Conservation (phyloP, 2,113 vertebrate genomes). For the Corapipo altera region DNA sequence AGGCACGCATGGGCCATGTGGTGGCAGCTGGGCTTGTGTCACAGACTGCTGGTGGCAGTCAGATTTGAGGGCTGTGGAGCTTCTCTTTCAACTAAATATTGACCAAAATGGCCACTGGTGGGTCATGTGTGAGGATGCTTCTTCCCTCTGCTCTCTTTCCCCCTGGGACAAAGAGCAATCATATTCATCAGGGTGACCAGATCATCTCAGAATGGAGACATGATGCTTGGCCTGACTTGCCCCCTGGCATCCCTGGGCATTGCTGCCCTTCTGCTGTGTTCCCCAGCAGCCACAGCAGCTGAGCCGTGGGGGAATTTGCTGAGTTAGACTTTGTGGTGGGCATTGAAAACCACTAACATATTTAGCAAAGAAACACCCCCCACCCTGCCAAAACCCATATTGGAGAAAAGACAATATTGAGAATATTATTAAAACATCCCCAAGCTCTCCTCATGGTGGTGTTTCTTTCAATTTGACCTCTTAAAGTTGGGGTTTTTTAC, state of each 20-base stretch:
- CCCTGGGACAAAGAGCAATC: background rate
- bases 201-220: background rate
- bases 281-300: background rate
- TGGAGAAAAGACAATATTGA: background rate
- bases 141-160: background rate
- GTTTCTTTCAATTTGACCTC: background rate
- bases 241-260: background rate
- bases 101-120: background rate
- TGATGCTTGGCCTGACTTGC: background rate
- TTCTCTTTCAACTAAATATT: background rate
- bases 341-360: background rate
- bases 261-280: background rate
- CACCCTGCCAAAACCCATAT: background rate
- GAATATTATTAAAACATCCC: background rate
- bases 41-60: background rate
- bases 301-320: background rate
- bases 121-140: background rate
- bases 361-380: background rate
- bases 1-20: fast-evolving
- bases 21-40: background rate
- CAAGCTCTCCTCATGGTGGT: background rate
- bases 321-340: background rate
- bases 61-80: background rate
- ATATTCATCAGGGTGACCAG: fast-evolving
- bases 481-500: background rate